phyloP scores from a whole-genome alignment of 2,797 vertebrate genomes.

The Sphenodon punctatus region DNA sequence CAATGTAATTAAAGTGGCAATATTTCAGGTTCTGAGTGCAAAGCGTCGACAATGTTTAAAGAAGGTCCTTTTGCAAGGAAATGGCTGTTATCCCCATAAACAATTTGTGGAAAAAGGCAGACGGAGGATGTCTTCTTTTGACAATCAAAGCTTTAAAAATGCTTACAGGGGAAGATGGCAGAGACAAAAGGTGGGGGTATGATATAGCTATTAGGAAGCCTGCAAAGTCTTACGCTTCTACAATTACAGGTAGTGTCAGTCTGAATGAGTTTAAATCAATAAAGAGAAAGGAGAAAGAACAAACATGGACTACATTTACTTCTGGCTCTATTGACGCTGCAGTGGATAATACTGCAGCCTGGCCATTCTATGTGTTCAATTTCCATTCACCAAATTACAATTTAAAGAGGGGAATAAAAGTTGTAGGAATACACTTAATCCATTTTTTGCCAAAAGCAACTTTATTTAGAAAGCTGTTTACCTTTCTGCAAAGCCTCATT shows the following conservation, averaged over 20 bases:
- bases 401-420: neutral
- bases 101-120: neutral
- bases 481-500: conserved; percentile 81
- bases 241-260: conserved; percentile 18
- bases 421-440: conserved; percentile 59
- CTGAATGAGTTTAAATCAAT: conserved; percentile 48
- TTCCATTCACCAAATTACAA: conserved; percentile 21
- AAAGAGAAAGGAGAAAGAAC: neutral
- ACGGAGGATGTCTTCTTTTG: neutral
- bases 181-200: conserved; percentile 16
- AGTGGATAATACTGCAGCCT: conserved; percentile 27
- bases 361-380: conserved; percentile 38
- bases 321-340: neutral
- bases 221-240: conserved; percentile 11
- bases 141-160: conserved; percentile 1
- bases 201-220: neutral
- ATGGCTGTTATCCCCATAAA: neutral
- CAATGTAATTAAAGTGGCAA: neutral
- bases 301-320: conserved; percentile 42
- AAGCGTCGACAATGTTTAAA: neutral
- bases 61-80: neutral
- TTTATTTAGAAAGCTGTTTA: conserved; percentile 82
- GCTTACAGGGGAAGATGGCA: neutral
- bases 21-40: neutral
- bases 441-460: conserved; percentile 73